Evolutionary conservation across 1,140 invertebrate species (phyloP).

Genomic region (Drosophila eugracilis): DNA sequence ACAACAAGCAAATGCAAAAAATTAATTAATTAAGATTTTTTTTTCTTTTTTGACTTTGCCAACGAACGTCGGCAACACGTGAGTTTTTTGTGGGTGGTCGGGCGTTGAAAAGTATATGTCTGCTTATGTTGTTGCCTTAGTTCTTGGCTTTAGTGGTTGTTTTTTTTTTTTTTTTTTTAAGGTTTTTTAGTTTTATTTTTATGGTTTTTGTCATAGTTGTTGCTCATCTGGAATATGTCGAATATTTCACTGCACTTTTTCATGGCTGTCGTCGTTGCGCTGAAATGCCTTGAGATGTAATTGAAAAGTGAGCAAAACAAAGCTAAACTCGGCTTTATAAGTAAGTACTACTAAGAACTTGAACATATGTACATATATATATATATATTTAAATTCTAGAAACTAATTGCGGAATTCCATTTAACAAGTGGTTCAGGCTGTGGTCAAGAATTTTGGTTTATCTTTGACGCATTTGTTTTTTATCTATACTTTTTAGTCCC

Average conservation of each 20-base stretch:
- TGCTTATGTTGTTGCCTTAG: slow-evolving; percentile 36
- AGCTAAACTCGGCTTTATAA: not conserved
- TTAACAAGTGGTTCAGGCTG: not conserved
- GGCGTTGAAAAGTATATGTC: slow-evolving; percentile 1
- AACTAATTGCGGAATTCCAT: not conserved
- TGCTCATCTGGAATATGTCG: slow-evolving; percentile 51
- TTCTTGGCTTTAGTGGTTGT: slow-evolving; percentile 30
- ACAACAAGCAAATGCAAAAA: slow-evolving; percentile 40
- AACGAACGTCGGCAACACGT: slow-evolving; percentile 48
- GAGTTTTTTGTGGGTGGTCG: slow-evolving; percentile 39
- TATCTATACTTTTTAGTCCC: too few species aligned
- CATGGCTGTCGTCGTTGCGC: slow-evolving; percentile 34
- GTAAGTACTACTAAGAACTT: too few species aligned
- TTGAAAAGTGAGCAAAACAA: slow-evolving; percentile 41
- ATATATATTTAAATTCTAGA: too few species aligned
- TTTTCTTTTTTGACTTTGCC: slow-evolving; percentile 11
- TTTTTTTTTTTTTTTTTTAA: slow-evolving; percentile 8
- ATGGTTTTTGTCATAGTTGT: slow-evolving; percentile 20
- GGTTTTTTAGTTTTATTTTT: slow-evolving; percentile 4
- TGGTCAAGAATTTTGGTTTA: not conserved
- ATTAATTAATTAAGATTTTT: slow-evolving; percentile 71
- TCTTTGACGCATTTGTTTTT: too few species aligned
- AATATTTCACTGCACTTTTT: slow-evolving; percentile 51
- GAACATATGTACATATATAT: not conserved
- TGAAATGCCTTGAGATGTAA: slow-evolving; percentile 47